Conservation (phyloP, 2,797 vertebrate genomes). For the Manis javanica region DNA sequence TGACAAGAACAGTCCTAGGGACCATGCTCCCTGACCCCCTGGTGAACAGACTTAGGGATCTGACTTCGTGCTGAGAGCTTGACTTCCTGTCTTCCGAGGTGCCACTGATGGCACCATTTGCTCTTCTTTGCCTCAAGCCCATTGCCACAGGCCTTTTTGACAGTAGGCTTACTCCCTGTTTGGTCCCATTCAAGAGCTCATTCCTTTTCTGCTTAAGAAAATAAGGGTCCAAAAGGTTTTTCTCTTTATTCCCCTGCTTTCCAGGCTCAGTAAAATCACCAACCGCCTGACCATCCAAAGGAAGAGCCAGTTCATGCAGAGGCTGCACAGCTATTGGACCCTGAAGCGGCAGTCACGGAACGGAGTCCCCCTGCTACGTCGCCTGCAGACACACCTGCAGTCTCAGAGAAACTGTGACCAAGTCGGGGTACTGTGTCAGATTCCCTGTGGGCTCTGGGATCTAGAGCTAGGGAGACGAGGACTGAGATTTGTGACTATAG, state of each 20-base stretch:
- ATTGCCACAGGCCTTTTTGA: neutral
- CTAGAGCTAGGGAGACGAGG: neutral
- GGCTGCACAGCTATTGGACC: slow-evolving; percentile 99
- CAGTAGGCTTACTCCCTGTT: neutral
- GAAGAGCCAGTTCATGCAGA: slow-evolving; percentile 99
- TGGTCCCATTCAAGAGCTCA: neutral
- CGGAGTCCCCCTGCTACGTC: slow-evolving; percentile 96
- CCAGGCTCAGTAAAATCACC: slow-evolving; percentile 98
- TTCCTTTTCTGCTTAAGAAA: neutral
- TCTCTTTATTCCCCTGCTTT: slow-evolving; percentile 42
- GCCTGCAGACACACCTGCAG: slow-evolving; percentile 97
- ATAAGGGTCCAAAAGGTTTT: neutral
- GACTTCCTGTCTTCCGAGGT: neutral
- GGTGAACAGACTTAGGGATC: neutral
- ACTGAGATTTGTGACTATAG: neutral
- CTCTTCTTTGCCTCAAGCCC: neutral
- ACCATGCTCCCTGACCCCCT: neutral
- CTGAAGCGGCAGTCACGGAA: slow-evolving; percentile 99
- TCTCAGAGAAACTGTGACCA: slow-evolving; percentile 96
- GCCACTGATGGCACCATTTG: neutral
- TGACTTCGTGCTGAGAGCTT: slow-evolving; percentile 8
- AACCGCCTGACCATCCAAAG: slow-evolving; percentile 96
- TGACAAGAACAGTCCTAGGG: neutral
- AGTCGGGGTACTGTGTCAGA: slow-evolving; percentile 81
- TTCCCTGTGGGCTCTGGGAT: slow-evolving; percentile 46